Conservation (phyloP, 2,797 vertebrate species). For the Melanotaenia nigrans region DNA sequence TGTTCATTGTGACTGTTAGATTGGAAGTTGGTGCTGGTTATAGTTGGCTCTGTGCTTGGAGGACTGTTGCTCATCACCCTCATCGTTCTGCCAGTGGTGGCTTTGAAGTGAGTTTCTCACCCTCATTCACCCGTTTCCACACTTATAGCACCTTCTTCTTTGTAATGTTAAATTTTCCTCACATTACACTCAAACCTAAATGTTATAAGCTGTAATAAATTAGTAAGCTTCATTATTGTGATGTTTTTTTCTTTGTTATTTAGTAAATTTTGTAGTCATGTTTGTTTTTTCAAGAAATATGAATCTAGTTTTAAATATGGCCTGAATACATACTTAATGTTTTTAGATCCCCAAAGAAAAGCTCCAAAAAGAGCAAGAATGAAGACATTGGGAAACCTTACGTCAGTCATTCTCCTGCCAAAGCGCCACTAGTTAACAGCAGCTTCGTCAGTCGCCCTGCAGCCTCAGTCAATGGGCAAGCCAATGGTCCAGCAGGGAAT, state of each 20-base stretch:
- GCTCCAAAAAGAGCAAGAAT: constrained; percentile 21
- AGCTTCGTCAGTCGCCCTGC: background rate
- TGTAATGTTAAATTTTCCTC: background rate
- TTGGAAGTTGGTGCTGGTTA: constrained; percentile 50
- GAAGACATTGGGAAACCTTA: constrained; percentile 9
- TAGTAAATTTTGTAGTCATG: background rate
- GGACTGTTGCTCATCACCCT: constrained; percentile 60
- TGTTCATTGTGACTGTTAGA: constrained; percentile 48
- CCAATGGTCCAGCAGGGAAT: background rate
- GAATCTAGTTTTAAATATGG: background rate
- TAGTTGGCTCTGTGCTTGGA: constrained; percentile 58
- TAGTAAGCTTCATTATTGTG: background rate
- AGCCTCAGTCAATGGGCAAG: background rate
- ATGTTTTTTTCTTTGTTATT: background rate
- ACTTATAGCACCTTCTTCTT: background rate
- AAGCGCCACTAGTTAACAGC: constrained; percentile 13
- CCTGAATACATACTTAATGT: background rate
- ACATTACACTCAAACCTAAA: background rate
- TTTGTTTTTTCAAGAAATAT: background rate
- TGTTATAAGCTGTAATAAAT: background rate
- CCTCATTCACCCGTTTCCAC: background rate
- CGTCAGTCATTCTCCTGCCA: constrained; percentile 9
- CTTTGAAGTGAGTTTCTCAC: constrained; percentile 51
- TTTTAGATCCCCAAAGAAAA: constrained; percentile 58
- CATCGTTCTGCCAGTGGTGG: constrained; percentile 43